Evolutionary conservation across 64 coral and sea anemone genomes (phyloP), one percentile per base, ranked within the genome.

Genomic region (Trachythela sp.): DNA sequence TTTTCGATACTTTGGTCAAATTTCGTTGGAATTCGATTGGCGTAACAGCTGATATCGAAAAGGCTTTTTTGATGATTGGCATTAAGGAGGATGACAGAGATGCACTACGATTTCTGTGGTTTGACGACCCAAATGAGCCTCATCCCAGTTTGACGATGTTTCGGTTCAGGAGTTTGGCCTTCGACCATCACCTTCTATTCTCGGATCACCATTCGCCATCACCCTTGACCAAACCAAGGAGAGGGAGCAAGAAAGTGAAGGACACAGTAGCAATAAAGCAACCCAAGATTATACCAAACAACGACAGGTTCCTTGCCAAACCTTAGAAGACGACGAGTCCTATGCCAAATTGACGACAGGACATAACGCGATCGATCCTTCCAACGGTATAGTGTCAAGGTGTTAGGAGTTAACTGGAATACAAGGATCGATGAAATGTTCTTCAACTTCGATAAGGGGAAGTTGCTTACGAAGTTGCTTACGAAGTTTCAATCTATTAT

Each of bases 11-110:
- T n/a, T n/a, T n/a, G n/a, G n/a, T n/a, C n/a, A n/a, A n/a, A n/a
- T n/a, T n/a, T n/a, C n/a, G n/a, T n/a, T n/a, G n/a, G n/a, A n/a
- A n/a, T n/a, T n/a, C n/a, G n/a, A n/a, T n/a, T n/a, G n/a, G n/a
- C n/a, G n/a, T n/a, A n/a, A n/a, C n/a, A n/a, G n/a, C n/a, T n/a
- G n/a, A n/a, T n/a, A n/a, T n/a, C n/a, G n/a, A n/a, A n/a, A n/a
- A n/a, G n/a, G n/a, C n/a, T n/a, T 72, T 72, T 72, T 26, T 72
- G 14, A 72, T 72, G 68, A 72, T 72, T 27, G n/a, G n/a, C 68
- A 72, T 72, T 72, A 35, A 72, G n/a, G 10, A 27, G 14, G 9
- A 14, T 11, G 68, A 72, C 26, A 14, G 68, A 72, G 68, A 72
- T 35, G 33, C 33, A 26, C 26, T 72, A 35, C 68, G 68, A 11